Percentiles rank a stretch among this genome's conserved stretches.
phyloP scores from a whole-genome alignment of 2,797 vertebrate genomes.

The Chaetodon trifasciatus region DNA sequence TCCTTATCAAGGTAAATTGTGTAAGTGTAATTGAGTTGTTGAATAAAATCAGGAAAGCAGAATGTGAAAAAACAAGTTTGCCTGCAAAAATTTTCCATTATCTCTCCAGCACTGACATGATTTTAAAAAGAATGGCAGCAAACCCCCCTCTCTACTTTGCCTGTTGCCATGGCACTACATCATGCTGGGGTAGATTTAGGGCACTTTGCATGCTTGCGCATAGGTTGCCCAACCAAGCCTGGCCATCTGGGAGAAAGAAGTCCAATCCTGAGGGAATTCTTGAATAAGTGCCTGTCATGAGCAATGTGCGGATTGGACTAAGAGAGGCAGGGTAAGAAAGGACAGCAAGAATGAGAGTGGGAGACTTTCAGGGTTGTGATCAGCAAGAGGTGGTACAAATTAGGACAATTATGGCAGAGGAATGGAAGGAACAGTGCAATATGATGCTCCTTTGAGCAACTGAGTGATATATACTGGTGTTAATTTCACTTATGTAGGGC shows the following conservation, averaged over 20 bases:
- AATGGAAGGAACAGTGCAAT: slow-evolving; percentile 17
- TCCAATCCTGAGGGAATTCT: slow-evolving; percentile 75
- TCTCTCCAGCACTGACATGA: slow-evolving; percentile 32
- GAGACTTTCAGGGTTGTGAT: slow-evolving; percentile 69
- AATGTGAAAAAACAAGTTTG: slow-evolving; percentile 12
- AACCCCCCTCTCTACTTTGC: slow-evolving; percentile 40
- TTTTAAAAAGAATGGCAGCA: slow-evolving; percentile 33
- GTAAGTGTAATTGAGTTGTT: slow-evolving; percentile 17
- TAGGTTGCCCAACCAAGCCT: slow-evolving; percentile 68
- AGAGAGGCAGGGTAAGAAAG: slow-evolving; percentile 31
- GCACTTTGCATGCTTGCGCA: slow-evolving; percentile 77
- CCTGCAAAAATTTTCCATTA: neutral
- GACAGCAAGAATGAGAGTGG: slow-evolving; percentile 41
- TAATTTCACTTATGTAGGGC: slow-evolving; percentile 59
- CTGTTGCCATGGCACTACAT: slow-evolving; percentile 75
- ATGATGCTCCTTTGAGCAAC: slow-evolving; percentile 52
- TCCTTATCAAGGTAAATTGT: slow-evolving; percentile 26
- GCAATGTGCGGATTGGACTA: slow-evolving; percentile 71
- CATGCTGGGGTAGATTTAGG: slow-evolving; percentile 57
- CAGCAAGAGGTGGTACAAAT: slow-evolving; percentile 66
- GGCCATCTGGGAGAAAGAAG: slow-evolving; percentile 60
- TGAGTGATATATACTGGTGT: slow-evolving; percentile 42
- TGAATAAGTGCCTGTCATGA: slow-evolving; percentile 80
- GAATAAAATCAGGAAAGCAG: slow-evolving; percentile 28
- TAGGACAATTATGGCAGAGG: slow-evolving; percentile 58